Evolutionary conservation across 2,113 vertebrate species (phyloP).

Genomic region (Poecilia latipinna): DNA sequence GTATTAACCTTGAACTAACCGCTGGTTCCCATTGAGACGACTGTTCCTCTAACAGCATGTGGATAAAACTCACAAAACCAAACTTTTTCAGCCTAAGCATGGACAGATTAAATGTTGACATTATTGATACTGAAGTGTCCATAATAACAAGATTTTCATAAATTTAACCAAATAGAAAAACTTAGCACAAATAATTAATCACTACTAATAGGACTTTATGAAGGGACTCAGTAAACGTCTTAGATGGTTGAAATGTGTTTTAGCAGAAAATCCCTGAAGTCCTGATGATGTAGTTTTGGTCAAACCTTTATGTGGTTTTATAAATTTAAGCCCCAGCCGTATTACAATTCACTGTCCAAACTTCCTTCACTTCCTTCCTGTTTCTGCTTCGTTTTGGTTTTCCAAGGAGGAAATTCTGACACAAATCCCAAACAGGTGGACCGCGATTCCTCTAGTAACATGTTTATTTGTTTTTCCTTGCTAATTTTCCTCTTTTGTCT

Average conservation of each 20-base stretch:
- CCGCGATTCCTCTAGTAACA: neutral
- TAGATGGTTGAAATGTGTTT: constrained; percentile 29
- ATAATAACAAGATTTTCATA: neutral
- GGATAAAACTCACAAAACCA: constrained; percentile 28
- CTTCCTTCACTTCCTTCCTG: constrained; percentile 9
- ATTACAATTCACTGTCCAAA: constrained; percentile 14
- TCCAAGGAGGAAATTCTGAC: constrained; percentile 17
- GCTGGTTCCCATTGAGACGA: neutral
- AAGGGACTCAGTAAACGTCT: constrained; percentile 9
- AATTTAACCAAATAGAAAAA: neutral
- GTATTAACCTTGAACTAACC: constrained; percentile 33
- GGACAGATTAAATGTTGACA: neutral
- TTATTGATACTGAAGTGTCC: constrained; percentile 21
- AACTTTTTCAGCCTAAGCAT: constrained; percentile 16
- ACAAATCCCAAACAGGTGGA: constrained; percentile 5
- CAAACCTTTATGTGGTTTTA: constrained; percentile 40
- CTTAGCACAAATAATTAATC: constrained; percentile 9
- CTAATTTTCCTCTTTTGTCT: neutral
- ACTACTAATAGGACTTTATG: constrained; percentile 19
- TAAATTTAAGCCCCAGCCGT: constrained; percentile 14
- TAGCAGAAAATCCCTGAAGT: no score
- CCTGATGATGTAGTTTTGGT: neutral
- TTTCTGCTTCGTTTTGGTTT: constrained; percentile 3
- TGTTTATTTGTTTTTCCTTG: neutral
- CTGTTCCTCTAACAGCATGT: constrained; percentile 37